Base-by-base conservation (phyloP, 2,113 vertebrate genomes). In the Phycodurus eques region DNA sequence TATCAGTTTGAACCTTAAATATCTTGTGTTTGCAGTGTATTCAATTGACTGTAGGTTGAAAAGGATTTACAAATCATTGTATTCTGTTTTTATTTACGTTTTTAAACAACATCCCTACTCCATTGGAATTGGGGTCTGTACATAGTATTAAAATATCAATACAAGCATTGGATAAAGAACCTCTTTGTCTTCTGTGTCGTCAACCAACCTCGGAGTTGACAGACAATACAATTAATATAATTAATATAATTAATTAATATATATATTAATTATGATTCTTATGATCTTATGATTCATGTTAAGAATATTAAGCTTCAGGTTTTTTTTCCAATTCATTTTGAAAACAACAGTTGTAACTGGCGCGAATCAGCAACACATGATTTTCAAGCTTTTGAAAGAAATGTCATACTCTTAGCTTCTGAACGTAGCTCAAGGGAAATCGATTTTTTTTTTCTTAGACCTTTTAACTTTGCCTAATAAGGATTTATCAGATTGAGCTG, bases 401-500 rank as follows among this genome's bases (percentile, higher is more conserved):
- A 73, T 68, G 59, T 76, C 77, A 70, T 66, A 67, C 51, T 11
- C 42, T 51, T 15, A 69, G 44, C 44, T 57, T 73, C 68, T 75
- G 73, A 85, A 68, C 54, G 44, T 20, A 44, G 71, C 81, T 83
- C 65, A 64, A 68, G 81, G 71, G 77, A 74, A 82, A 70, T 68
- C 44, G 0, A 19, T 75, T 82, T 80, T 73, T 5, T 80, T 73
- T 5, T 64, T 75, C 67, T 73, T 39, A 70, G 70, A 76, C 73
- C 31, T 75, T 82, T 83, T 69, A 72, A 74, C 54, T 71, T 80
- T 73, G 66, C 60, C 76, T 83, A 74, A 81, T 80, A 44, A 72
- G 80, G 78, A 87, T 85, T 83, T 82, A 61, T 76, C 81, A 88
- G 63, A 70, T 77, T 73, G 66, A 72, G 77, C 79, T 47, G 51